Evolutionary conservation across 2,797 vertebrate species (phyloP), one percentile per base, ranked within the genome.

Genomic region (Bradypodion pumilum): DNA sequence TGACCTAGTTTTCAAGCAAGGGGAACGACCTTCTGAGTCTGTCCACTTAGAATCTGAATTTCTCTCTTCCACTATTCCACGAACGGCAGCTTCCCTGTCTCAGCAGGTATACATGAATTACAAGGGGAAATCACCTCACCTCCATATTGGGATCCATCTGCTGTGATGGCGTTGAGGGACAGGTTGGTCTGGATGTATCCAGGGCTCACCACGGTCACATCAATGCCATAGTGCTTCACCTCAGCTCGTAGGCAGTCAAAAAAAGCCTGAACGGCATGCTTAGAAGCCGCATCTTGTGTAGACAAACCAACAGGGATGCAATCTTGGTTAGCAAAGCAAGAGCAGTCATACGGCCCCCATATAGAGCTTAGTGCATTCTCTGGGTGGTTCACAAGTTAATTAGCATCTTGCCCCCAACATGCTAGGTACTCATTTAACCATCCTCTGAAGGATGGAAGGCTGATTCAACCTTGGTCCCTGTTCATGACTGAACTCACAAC

Each of bases 211-310:
- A 99, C 96, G 0, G 97, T 98, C 93, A 99, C 98, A 0, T 94
- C 87, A 0, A 99, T 95, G 56, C 95, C 92, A 0, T 96, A 93
- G 86, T 94, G 92, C 52, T 97, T 95, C 0, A 98, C 91, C 93
- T 99, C 98, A 0, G 98, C 98, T 42, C 98, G 95, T 13, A 99
- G 94, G 35, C 98, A 99, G 93, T 99, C 98, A 29, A 98, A 99
- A 94, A 98, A 99, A 4, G 98, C 98, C 95, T 99, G 98, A 29
- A 96, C 97, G 19, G 98, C 98, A 0, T 99, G 98, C 84, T 99
- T 99, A 4, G 98, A 99, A 32, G 98, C 98, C 4, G 98, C 96
- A 27, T 99, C 98, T 99, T 93, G n/a, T n/a, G n/a, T n/a, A n/a
- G 52, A 89, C 79, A 85, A 44, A 85, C 13, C 44, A 35, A 62